Evolutionary conservation across 2,113 vertebrate genomes (phyloP).

Genomic region (Hemicordylus capensis): DNA sequence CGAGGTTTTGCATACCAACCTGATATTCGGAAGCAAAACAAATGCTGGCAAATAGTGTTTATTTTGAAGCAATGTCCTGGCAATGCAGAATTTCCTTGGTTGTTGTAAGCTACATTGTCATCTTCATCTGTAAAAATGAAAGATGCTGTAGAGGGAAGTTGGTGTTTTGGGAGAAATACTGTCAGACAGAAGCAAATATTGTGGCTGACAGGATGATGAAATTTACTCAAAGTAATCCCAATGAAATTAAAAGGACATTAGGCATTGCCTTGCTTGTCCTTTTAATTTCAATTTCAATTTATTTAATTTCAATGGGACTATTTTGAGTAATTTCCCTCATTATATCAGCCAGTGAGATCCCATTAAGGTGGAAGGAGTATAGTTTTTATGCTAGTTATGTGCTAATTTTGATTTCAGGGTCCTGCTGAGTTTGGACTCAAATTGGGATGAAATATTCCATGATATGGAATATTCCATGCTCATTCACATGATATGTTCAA

Average conservation of each 20-base stretch:
- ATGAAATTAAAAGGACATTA: too few relatives aligned
- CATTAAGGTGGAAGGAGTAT: neutral
- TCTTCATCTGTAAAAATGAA: neutral
- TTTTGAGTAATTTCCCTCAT: too few relatives aligned
- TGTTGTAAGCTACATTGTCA: conserved; percentile 16
- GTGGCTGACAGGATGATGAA: too few relatives aligned
- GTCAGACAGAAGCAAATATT: neutral
- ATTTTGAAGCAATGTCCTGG: neutral
- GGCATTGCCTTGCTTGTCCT: too few relatives aligned
- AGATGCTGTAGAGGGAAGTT: neutral
- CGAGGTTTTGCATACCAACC: conserved; percentile 3
- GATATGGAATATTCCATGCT: too few relatives aligned
- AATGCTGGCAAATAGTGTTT: conserved; percentile 6
- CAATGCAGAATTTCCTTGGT: neutral
- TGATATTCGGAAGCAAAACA: neutral
- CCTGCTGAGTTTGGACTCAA: neutral
- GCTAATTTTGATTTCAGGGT: neutral
- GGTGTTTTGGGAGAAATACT: neutral
- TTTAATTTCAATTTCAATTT: too few relatives aligned
- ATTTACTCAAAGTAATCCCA: too few relatives aligned
- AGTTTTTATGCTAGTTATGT: neutral
- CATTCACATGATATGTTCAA: too few relatives aligned
- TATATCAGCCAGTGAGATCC: too few relatives aligned
- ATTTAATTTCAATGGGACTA: too few relatives aligned
- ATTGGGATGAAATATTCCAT: neutral